Base-by-base conservation (phyloP, 1,140 invertebrate genomes). In the Tetragonula clypearis region DNA sequence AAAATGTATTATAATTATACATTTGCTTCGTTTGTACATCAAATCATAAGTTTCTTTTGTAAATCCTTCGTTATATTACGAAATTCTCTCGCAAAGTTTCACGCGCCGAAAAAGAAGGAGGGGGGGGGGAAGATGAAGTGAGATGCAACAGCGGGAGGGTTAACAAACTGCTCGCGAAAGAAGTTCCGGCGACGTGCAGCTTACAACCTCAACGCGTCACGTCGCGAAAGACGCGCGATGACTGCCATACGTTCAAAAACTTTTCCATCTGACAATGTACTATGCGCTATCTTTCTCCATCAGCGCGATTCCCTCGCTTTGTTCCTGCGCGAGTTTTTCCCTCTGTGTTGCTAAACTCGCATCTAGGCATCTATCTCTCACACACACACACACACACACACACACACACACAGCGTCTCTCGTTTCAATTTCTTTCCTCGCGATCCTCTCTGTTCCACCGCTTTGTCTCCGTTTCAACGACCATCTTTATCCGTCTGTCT, bases 401-500 rank as follows among this genome's bases (percentile, higher is more conserved):
- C 41, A 35, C 35, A 1, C 35, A 35, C 35, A 35, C 35, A 35
- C 6, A 5, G 65, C 14, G 14, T 17, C 6, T 53, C 62, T 77
- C 60, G 49, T 78, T 78, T 78, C 30, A 62, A 78, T 68, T 78
- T 66, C 62, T 66, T 78, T 80, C 21, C n/a, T 49, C 41, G 49
- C n/a, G 26, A 19, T 23, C 23, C 60, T 55, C 72, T 53, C 15
- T n/a, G 26, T 56, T 8, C 21, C 30, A 17, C 9, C 15, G 55
- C 74, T 58, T 73, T 79, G 30, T 77, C 60, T 72, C 30, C 66
- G 19, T 76, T 65, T 76, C 73, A 62, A 62, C 56, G n/a, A 41
- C 30, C 72, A 74, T 62, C 60, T 76, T 30, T 68, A 56, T 58
- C 71, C 82, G 75, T 83, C 23, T 35, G 69, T 74, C 80, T 60